phyloP scores from a whole-genome alignment of 64 coral and sea anemone genomes.

The Stichodactyla helianthus region DNA sequence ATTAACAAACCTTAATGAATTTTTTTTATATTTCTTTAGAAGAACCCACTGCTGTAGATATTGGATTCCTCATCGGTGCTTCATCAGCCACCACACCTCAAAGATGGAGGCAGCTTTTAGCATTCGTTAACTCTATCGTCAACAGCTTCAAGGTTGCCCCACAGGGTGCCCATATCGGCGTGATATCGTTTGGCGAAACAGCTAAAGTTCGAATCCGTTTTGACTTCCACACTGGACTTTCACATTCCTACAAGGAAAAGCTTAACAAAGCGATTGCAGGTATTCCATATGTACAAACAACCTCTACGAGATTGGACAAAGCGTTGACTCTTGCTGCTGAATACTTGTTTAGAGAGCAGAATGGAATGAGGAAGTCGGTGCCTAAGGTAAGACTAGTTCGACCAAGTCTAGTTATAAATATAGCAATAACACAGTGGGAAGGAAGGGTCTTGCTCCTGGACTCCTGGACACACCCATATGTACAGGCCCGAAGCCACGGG shows the following conservation, averaged over 20 bases:
- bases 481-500: too few species aligned
- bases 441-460: too few species aligned
- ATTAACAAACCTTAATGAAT: neutral
- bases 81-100: slow-evolving; percentile 55
- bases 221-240: slow-evolving; percentile 10
- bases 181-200: slow-evolving; percentile 16
- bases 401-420: too few species aligned
- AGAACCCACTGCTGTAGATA: slow-evolving; percentile 25
- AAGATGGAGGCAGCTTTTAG: slow-evolving; percentile 38
- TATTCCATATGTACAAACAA: slow-evolving; percentile 28
- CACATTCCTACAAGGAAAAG: neutral
- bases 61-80: slow-evolving; percentile 49
- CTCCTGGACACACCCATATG: too few species aligned
- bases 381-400: slow-evolving; percentile 19
- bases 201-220: slow-evolving; percentile 23
- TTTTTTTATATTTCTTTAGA: neutral
- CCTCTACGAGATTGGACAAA: slow-evolving; percentile 30
- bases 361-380: slow-evolving; percentile 37
- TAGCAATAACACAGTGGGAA: too few species aligned
- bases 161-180: slow-evolving; percentile 35
- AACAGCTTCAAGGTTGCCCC: slow-evolving; percentile 28
- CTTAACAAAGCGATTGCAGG: neutral
- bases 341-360: slow-evolving; percentile 38
- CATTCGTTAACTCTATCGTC: slow-evolving; percentile 36
- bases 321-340: slow-evolving; percentile 32